Evolutionary conservation across 64 coral and sea anemone genomes (phyloP).

Genomic region (Exaiptasia diaphana): DNA sequence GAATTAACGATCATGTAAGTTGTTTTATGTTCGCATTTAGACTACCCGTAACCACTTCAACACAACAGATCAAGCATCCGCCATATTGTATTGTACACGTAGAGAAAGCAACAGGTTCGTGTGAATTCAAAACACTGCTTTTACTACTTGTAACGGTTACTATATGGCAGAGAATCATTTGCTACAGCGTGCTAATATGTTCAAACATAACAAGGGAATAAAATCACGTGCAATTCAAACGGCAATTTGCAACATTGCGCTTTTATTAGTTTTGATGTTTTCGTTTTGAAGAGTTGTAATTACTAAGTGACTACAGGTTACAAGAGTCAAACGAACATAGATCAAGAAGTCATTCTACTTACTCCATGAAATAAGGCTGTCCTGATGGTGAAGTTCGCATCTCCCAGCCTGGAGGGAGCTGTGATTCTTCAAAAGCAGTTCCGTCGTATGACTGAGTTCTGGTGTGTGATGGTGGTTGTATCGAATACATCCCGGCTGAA

Average conservation of each 20-base stretch:
- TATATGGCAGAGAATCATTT: no score
- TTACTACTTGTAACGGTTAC: no score
- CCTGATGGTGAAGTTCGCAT: conserved; percentile 71
- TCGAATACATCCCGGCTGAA: conserved; percentile 40
- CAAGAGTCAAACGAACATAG: no score
- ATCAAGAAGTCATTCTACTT: conserved; percentile 26
- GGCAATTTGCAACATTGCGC: no score
- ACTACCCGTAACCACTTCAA: background rate
- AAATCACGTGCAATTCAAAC: no score
- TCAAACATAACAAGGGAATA: no score
- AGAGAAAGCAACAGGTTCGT: conserved; percentile 63
- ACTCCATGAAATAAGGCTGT: conserved; percentile 98
- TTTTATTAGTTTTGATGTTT: no score
- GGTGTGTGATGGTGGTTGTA: conserved; percentile 25
- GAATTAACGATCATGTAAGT: background rate
- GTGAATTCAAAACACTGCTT: background rate
- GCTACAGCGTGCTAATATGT: no score
- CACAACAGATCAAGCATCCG: conserved; percentile 33
- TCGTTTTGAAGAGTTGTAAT: no score
- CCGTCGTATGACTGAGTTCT: conserved; percentile 72
- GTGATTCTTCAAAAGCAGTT: conserved; percentile 52
- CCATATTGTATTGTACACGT: conserved; percentile 77
- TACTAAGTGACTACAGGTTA: no score
- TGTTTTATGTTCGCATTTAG: background rate
- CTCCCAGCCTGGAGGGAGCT: conserved; percentile 92